These are phyloP conservation scores for Rotaria socialis DNA, from an alignment of 2,888 invertebrate genomes.

Conservation along the genomic window DNA sequence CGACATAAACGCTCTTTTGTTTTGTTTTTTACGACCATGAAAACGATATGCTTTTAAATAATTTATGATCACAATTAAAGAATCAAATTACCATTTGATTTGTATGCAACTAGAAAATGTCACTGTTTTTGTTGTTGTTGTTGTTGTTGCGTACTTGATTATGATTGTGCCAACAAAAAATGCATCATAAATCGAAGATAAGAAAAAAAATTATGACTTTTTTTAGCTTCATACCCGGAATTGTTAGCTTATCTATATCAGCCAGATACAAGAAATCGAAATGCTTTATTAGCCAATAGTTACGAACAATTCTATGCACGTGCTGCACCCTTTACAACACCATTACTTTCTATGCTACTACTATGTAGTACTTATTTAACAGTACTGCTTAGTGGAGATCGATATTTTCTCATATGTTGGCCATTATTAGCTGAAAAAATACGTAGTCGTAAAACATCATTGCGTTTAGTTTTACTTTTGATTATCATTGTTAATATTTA, in stretches of 20 bases:
- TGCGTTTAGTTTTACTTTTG: background rate
- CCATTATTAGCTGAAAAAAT: constrained; percentile 20
- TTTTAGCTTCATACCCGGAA: constrained; percentile 20
- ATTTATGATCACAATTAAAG: background rate
- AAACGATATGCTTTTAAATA: background rate
- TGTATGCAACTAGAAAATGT: too few relatives aligned
- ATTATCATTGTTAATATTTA: background rate
- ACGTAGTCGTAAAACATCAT: background rate
- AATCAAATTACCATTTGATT: background rate
- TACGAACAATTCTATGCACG: constrained; percentile 29
- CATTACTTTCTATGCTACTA: constrained; percentile 21
- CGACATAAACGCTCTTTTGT: background rate
- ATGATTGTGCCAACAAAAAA: too few relatives aligned
- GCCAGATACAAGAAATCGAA: background rate
- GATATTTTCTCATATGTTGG: constrained; percentile 32
- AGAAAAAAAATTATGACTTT: background rate
- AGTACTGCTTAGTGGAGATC: background rate
- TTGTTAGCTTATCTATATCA: background rate
- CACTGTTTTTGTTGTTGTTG: too few relatives aligned
- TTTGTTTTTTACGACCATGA: background rate
- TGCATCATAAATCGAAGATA: background rate
- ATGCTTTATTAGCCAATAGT: background rate
- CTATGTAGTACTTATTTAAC: constrained; percentile 34
- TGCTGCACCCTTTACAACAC: constrained; percentile 6
- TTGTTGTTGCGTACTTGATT: too few relatives aligned